A percentile compares a stretch with the other conserved stretches of the same genome.
Conservation (phyloP, 2,888 invertebrate genomes). For the Strigamia transsilvanica region DNA sequence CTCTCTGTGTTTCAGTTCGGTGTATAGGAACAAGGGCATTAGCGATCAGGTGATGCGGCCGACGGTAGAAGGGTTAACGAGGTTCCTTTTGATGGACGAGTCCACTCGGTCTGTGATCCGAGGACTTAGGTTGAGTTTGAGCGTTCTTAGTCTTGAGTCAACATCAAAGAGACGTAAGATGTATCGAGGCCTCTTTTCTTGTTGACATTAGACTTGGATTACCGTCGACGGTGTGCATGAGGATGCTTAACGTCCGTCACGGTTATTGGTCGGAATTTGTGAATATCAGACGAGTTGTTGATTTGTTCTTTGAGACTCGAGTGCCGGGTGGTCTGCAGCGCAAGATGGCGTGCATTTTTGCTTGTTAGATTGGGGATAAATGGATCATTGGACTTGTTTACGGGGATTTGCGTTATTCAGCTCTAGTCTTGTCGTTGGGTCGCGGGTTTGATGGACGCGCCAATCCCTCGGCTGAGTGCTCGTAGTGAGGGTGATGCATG, state of each 20-base stretch:
- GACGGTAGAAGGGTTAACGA: constrained; percentile 45
- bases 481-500: constrained; percentile 20
- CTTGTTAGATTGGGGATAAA: background rate
- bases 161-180: constrained; percentile 37
- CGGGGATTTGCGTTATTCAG: constrained; percentile 39
- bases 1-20: background rate
- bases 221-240: constrained; percentile 2
- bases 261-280: constrained; percentile 36
- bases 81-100: constrained; percentile 39
- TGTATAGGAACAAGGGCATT: constrained; percentile 32
- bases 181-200: constrained; percentile 16
- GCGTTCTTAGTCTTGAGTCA: constrained; percentile 45
- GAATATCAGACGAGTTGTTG: background rate
- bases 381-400: constrained; percentile 31
- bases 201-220: constrained; percentile 20
- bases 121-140: constrained; percentile 45
- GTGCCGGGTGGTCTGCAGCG: background rate
- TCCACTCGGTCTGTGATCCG: constrained; percentile 41
- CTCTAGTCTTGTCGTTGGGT: constrained; percentile 28
- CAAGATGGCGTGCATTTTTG: background rate
- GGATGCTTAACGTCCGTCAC: constrained; percentile 39
- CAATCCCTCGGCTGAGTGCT: constrained; percentile 35
- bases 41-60: constrained; percentile 36
- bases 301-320: too few species aligned
- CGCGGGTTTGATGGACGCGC: constrained; percentile 46